Conservation (phyloP, 2,113 vertebrate species). For the Thinocorus orbignyianus region DNA sequence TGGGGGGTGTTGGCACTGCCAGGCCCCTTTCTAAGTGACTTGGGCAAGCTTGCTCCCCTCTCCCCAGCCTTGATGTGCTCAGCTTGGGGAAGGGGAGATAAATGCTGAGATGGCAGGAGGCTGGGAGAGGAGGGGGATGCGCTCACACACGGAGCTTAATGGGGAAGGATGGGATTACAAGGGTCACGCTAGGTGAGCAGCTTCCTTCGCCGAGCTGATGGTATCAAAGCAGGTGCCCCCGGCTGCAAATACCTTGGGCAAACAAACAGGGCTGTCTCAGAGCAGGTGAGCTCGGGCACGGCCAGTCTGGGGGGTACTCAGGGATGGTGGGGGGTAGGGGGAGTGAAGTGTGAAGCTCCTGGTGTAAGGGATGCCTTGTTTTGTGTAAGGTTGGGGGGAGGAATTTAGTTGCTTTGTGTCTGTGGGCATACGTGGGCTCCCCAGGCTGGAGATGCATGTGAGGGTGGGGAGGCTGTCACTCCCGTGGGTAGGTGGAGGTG, state of each 20-base stretch:
- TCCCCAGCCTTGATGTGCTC: background rate
- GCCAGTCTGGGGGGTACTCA: background rate
- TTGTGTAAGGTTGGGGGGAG: accelerated
- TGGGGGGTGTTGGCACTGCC: background rate
- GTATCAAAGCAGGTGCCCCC: constrained; percentile 71
- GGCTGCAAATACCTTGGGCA: constrained; percentile 72
- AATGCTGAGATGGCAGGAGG: constrained; percentile 53
- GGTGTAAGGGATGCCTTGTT: background rate
- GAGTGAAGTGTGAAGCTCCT: background rate
- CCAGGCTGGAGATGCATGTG: background rate
- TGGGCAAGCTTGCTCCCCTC: background rate
- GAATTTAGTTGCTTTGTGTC: background rate
- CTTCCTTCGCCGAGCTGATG: constrained; percentile 64
- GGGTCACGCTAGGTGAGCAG: constrained; percentile 73
- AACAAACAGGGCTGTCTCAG: constrained; percentile 69
- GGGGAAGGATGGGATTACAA: constrained; percentile 73
- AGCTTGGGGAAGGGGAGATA: constrained; percentile 2
- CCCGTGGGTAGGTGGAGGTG: background rate
- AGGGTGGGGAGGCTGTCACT: accelerated
- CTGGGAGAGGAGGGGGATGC: background rate
- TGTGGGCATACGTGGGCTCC: accelerated
- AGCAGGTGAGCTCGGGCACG: constrained; percentile 18
- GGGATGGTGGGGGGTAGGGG: background rate
- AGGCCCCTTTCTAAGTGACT: background rate
- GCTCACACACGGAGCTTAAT: constrained; percentile 45